Percentiles rank a stretch among this genome's conserved stretches.
phyloP scores from a whole-genome alignment of 1,140 invertebrate species.

The Drosophila simulans region DNA sequence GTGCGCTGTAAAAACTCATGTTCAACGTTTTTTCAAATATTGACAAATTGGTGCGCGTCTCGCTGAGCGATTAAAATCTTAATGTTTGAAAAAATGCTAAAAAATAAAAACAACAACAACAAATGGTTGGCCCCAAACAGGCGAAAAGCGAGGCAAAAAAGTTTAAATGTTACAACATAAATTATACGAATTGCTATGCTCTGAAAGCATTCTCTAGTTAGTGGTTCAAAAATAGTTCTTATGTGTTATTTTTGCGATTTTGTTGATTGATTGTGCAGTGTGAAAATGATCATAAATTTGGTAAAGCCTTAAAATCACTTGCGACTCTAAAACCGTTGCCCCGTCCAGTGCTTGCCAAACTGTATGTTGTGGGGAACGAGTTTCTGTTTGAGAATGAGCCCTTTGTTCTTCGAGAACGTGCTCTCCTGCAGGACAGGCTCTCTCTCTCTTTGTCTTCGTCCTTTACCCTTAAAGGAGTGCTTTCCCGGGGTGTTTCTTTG shows the following conservation, averaged over 20 bases:
- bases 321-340: constrained; percentile 9
- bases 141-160: constrained; percentile 39
- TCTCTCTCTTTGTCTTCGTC: constrained; percentile 5
- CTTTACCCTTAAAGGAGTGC: background rate
- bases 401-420: constrained; percentile 5
- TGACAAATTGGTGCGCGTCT: constrained; percentile 68
- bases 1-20: constrained; percentile 41
- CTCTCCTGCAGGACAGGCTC: constrained; percentile 2
- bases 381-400: constrained; percentile 24
- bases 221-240: constrained; percentile 63
- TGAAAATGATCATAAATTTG: constrained; percentile 72
- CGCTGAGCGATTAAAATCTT: constrained; percentile 70
- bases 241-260: constrained; percentile 47
- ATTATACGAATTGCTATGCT: constrained; percentile 24
- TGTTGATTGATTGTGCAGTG: constrained; percentile 73
- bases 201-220: constrained; percentile 71
- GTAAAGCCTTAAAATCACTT: constrained; percentile 21
- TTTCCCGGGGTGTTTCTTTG: constrained; percentile 22
- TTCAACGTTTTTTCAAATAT: constrained; percentile 54
- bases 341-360: constrained; percentile 12
- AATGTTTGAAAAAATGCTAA: constrained; percentile 28
- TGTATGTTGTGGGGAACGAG: constrained; percentile 25
- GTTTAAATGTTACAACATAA: constrained; percentile 66
- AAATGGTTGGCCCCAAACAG: constrained; percentile 27
- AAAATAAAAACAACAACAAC: constrained; percentile 10